phyloP scores from a whole-genome alignment of 2,113 vertebrate genomes.

The Perca schrenkii region DNA sequence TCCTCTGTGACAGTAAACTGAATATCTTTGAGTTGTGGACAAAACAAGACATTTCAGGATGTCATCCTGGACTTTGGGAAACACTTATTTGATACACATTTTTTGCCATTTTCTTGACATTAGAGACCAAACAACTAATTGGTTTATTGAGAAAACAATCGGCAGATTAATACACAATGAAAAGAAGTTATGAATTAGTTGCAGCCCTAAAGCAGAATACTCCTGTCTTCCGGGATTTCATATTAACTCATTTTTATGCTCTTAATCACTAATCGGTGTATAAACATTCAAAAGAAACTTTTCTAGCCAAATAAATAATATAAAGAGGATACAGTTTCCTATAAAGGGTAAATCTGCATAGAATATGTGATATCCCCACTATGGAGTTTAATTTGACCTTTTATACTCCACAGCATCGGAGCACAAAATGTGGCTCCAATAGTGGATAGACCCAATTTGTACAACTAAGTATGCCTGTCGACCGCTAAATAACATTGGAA shows the following conservation, averaged over 20 bases:
- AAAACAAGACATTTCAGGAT: no score
- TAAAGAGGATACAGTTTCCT: background rate
- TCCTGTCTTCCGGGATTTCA: background rate
- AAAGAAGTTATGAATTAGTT: no score
- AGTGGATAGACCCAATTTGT: conserved; percentile 53
- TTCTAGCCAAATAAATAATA: background rate
- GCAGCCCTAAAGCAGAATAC: background rate
- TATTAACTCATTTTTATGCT: background rate
- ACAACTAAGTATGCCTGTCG: conserved; percentile 58
- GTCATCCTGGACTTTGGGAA: no score
- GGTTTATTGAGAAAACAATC: no score
- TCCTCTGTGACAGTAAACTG: no score
- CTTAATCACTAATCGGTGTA: background rate
- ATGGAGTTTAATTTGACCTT: conserved; percentile 36
- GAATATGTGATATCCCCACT: conserved; percentile 18
- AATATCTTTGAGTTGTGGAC: no score
- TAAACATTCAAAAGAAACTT: background rate
- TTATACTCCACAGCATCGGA: conserved; percentile 23
- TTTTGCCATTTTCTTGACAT: no score
- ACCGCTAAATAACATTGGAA: conserved; percentile 60
- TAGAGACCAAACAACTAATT: no score
- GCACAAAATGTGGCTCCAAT: conserved; percentile 49
- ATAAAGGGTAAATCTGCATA: conserved; percentile 1
- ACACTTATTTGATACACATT: no score
- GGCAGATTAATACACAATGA: no score